Conservation (phyloP, 2,113 vertebrate genomes). For the Cynoglossus semilaevis region DNA sequence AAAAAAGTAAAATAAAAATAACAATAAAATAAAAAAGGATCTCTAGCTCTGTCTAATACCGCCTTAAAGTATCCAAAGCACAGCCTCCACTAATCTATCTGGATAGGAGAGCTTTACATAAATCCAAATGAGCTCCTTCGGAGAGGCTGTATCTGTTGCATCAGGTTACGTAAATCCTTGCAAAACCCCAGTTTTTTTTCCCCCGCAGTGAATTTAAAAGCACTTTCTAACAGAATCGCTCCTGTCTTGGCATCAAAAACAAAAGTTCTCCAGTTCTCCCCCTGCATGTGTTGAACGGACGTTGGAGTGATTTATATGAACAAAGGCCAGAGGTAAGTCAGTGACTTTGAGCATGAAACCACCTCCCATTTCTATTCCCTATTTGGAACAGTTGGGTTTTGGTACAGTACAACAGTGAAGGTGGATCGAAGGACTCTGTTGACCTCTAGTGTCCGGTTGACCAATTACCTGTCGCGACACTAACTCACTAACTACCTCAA, state of each 20-base stretch:
- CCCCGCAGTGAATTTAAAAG: too few relatives aligned
- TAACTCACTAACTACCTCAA: too few relatives aligned
- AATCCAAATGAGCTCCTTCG: neutral
- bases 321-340: constrained; percentile 1
- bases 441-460: constrained; percentile 54
- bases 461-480: too few relatives aligned
- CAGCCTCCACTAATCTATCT: neutral
- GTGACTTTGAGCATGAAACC: neutral
- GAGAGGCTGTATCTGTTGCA: constrained; percentile 1
- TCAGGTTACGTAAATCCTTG: neutral
- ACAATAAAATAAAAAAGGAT: too few relatives aligned
- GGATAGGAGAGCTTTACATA: constrained; percentile 6
- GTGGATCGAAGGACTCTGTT: constrained; percentile 39
- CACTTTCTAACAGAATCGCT: too few relatives aligned
- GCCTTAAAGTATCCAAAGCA: neutral
- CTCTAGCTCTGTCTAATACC: neutral
- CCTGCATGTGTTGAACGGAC: too few relatives aligned
- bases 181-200: too few relatives aligned
- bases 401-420: neutral
- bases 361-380: neutral
- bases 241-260: too few relatives aligned
- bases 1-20: too few relatives aligned
- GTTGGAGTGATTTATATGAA: neutral
- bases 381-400: neutral
- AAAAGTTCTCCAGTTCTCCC: too few relatives aligned